These are phyloP conservation scores for Anisognathus igniventris DNA, from an alignment of 2,797 vertebrate species.

Conservation along the genomic window DNA sequence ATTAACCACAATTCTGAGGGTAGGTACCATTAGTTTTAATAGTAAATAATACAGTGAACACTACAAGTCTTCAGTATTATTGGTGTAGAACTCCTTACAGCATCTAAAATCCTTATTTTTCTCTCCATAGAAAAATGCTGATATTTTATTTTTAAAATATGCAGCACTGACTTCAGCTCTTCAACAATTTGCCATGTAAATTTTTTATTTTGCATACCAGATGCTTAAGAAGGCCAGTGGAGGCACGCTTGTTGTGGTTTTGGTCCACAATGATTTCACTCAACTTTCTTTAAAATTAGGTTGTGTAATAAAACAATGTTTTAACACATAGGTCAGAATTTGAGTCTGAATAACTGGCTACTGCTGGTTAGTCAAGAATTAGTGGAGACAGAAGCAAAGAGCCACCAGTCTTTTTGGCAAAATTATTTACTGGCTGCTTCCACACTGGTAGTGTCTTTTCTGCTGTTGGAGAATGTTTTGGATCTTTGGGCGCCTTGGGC, in stretches of 20 bases:
- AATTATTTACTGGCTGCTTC: neutral
- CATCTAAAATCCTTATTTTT: neutral
- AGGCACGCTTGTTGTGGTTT: fast-evolving
- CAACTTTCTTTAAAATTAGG: neutral
- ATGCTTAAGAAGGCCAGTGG: neutral
- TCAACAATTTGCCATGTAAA: neutral
- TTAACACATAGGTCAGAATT: neutral
- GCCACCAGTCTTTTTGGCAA: fast-evolving
- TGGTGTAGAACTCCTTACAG: neutral
- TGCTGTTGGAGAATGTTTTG: neutral
- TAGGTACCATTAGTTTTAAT: neutral
- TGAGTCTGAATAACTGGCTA: neutral
- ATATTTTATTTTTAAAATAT: neutral
- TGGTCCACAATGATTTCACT: neutral
- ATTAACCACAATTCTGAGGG: neutral
- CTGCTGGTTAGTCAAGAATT: neutral
- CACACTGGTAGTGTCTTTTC: neutral
- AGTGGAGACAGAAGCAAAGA: neutral
- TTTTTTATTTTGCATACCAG: neutral
- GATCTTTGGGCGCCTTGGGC: neutral
- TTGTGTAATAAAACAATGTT: neutral
- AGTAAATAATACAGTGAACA: neutral
- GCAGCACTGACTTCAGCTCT: neutral
- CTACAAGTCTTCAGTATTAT: neutral
- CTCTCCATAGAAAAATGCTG: neutral